Conservation (phyloP, 2,888 invertebrate genomes). For the Epinotia brunnichana region DNA sequence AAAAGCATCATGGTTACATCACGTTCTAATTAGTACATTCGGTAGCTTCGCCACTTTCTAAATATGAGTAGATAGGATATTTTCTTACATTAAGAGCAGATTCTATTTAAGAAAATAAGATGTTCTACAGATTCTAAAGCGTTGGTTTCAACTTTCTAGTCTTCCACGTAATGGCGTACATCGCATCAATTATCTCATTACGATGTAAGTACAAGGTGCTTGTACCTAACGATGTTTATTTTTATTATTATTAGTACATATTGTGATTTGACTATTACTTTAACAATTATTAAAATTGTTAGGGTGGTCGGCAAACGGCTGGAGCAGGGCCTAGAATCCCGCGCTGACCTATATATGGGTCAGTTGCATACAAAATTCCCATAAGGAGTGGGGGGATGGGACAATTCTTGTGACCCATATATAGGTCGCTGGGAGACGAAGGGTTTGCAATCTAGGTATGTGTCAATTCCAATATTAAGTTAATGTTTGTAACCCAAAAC, state of each 20-base stretch:
- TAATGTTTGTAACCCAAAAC: slow-evolving; percentile 4
- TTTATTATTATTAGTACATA: background rate
- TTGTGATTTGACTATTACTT: slow-evolving; percentile 1
- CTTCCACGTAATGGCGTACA: background rate
- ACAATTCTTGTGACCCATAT: too few species aligned
- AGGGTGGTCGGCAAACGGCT: too few species aligned
- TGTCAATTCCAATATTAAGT: background rate
- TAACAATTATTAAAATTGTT: background rate
- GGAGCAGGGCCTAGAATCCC: too few species aligned
- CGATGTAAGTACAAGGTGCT: background rate
- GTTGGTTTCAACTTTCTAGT: slow-evolving; percentile 10
- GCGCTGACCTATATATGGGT: too few species aligned
- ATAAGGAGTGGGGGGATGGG: too few species aligned
- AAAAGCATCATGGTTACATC: background rate
- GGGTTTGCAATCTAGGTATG: background rate
- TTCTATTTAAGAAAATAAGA: background rate
- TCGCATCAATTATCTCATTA: background rate
- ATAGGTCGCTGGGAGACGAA: too few species aligned
- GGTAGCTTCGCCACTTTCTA: background rate
- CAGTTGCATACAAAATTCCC: too few species aligned
- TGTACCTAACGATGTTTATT: background rate
- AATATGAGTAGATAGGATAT: background rate
- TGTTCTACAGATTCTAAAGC: background rate
- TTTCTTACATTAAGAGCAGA: background rate
- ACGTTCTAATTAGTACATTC: background rate